Base-by-base conservation (phyloP, 2,888 invertebrate species). In the Drosophila pegasa region DNA sequence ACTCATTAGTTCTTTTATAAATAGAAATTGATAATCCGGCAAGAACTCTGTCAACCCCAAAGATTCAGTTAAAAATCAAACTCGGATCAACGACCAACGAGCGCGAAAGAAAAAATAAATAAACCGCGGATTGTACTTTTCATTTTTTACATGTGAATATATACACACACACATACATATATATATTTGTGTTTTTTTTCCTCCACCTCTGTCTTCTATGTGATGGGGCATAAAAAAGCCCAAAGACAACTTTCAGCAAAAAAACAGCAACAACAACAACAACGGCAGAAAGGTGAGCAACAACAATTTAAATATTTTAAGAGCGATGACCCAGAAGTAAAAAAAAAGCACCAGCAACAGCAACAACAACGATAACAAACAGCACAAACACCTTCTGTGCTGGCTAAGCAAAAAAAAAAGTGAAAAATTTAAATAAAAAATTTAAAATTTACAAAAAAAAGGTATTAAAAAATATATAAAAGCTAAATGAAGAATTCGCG, bases 241-340 rank as follows among this genome's bases (percentile, higher is more conserved):
- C 73, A 80, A 87, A 87, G 89, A 87, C 89, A 89, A 89, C 83
- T 89, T 83, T 83, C 83, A 87, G 83, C 89, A 81, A 86, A 87
- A 89, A 25, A n/a, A 65, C 82, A 86, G 56, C 73, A 78, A 65
- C 64, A n/a, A 55, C 31, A 41, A 66, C 79, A 87, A 48, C 77
- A 78, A 63, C 68, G 18, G 51, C 37, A 37, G 58, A 72, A 61
- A 66, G 64, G 62, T 70, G 60, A 67, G 60, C 74, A 78, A 75
- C 59, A 76, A 73, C 68, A 83, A 89, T 87, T 89, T 85, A 89
- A 87, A 87, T 89, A 89, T 89, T 79, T 87, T 78, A 85, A 87
- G 87, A 87, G 90, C 87, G 87, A 89, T 87, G 87, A 87, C 90
- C 87, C 86, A 87, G 73, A 89, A 88, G 88, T 78, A 78, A 60